These are phyloP conservation scores for Lasioglossum villosulum DNA, from an alignment of 2,888 invertebrate genomes.

Conservation along the genomic window DNA sequence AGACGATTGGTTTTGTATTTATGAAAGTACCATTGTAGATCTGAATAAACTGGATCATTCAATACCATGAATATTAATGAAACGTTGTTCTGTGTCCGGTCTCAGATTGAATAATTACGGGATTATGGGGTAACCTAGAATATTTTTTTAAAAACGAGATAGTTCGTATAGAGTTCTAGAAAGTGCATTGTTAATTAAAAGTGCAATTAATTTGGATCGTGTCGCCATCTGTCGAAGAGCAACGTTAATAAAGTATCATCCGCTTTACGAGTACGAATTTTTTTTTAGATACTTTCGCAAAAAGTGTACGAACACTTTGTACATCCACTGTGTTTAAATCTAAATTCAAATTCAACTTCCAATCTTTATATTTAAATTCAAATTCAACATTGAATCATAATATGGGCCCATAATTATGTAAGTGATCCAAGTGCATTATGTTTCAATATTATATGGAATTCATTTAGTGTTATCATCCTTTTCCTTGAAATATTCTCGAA, in stretches of 20 bases:
- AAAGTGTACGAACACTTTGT: too few relatives aligned
- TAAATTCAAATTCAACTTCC: too few relatives aligned
- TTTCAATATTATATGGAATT: too few relatives aligned
- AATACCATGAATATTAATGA: conserved; percentile 27
- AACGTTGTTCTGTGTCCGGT: not conserved
- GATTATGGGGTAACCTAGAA: not conserved
- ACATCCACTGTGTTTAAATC: too few relatives aligned
- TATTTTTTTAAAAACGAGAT: not conserved
- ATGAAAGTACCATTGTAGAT: conserved; percentile 47
- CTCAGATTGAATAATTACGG: not conserved
- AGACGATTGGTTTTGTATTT: conserved; percentile 35
- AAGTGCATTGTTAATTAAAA: not conserved
- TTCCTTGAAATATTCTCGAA: too few relatives aligned
- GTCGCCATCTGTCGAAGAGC: conserved; percentile 42
- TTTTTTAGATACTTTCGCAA: conserved; percentile 16
- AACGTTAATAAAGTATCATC: not conserved
- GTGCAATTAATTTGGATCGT: conserved; percentile 6
- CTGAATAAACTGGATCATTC: conserved; percentile 64
- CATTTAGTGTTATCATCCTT: too few relatives aligned
- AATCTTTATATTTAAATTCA: too few relatives aligned
- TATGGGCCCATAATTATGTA: too few relatives aligned
- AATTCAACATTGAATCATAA: too few relatives aligned
- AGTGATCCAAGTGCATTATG: too few relatives aligned
- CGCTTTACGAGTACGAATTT: not conserved
- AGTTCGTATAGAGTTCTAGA: not conserved